Evolutionary conservation across 2,888 invertebrate genomes (phyloP).

Genomic region (Orthosia cruda): DNA sequence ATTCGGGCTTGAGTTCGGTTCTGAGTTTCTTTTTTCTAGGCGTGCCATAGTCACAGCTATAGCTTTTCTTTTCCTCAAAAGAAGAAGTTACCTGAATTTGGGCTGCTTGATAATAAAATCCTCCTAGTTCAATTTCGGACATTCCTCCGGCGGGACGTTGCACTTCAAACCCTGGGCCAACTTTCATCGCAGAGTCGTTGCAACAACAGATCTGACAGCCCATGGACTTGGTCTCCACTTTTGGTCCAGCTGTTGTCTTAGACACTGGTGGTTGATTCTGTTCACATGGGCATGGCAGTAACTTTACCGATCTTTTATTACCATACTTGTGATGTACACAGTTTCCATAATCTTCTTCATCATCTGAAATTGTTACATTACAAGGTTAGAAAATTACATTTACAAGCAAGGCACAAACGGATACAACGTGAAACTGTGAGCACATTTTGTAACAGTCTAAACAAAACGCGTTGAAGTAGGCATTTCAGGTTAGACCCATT

Average conservation of each 20-base stretch:
- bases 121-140: slow-evolving; percentile 23
- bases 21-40: slow-evolving; percentile 33
- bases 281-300: slow-evolving; percentile 33
- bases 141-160: slow-evolving; percentile 22
- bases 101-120: slow-evolving; percentile 38
- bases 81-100: background rate
- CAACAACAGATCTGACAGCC: slow-evolving; percentile 31
- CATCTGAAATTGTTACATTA: slow-evolving; percentile 29
- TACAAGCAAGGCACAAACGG: background rate
- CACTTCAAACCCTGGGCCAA: background rate
- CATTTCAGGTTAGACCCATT: too few species aligned
- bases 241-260: slow-evolving; percentile 11
- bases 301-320: slow-evolving; percentile 35
- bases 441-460: background rate
- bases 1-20: background rate
- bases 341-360: slow-evolving; percentile 12
- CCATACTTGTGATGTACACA: slow-evolving; percentile 8
- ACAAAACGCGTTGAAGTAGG: background rate
- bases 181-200: background rate
- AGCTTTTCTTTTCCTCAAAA: slow-evolving; percentile 9
- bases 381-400: background rate
- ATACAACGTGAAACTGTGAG: background rate
- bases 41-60: slow-evolving; percentile 16
- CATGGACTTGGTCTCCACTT: slow-evolving; percentile 13
- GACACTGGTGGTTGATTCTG: slow-evolving; percentile 24